phyloP scores from a whole-genome alignment of 1,140 invertebrate species.

The Aphelenchoides avenae region DNA sequence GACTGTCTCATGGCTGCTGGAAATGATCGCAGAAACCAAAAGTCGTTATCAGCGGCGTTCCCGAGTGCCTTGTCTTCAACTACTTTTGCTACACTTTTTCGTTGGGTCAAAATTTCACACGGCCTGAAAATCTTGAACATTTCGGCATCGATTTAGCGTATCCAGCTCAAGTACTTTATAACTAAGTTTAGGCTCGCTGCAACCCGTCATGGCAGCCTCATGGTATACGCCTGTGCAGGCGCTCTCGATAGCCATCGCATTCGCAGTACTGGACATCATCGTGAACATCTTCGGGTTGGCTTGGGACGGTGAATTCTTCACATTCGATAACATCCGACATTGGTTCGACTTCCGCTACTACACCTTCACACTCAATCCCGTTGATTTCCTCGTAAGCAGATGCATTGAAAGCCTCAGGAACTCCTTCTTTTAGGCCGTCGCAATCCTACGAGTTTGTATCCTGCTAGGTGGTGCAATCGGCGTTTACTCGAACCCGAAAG shows the following conservation, averaged over 20 bases:
- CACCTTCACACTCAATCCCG: slow-evolving; percentile 50
- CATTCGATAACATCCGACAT: slow-evolving; percentile 53
- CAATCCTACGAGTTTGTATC: slow-evolving; percentile 45
- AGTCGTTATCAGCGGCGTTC: too few relatives aligned
- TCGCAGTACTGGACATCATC: slow-evolving; percentile 42
- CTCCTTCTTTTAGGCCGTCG: slow-evolving; percentile 46
- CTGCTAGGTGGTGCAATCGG: slow-evolving; percentile 53
- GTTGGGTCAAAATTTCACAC: too few relatives aligned
- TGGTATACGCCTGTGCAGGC: slow-evolving; percentile 52
- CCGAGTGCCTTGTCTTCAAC: too few relatives aligned
- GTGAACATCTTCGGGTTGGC: slow-evolving; percentile 54
- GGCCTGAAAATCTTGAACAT: too few relatives aligned
- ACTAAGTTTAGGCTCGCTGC: too few relatives aligned
- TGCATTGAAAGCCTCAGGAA: not conserved
- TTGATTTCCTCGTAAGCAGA: slow-evolving; percentile 53
- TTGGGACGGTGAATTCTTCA: slow-evolving; percentile 57
- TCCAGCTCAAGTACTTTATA: too few relatives aligned
- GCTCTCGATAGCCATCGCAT: slow-evolving; percentile 39
- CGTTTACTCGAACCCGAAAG: slow-evolving; percentile 52
- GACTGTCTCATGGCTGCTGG: too few relatives aligned
- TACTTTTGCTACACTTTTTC: too few relatives aligned
- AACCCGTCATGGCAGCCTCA: not conserved
- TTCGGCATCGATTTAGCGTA: too few relatives aligned
- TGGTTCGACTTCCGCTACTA: slow-evolving; percentile 57
- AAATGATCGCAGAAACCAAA: too few relatives aligned